Evolutionary conservation across 2,113 vertebrate genomes (phyloP), one percentile per base, ranked within the genome.

Genomic region (Phaethornis superciliosus): DNA sequence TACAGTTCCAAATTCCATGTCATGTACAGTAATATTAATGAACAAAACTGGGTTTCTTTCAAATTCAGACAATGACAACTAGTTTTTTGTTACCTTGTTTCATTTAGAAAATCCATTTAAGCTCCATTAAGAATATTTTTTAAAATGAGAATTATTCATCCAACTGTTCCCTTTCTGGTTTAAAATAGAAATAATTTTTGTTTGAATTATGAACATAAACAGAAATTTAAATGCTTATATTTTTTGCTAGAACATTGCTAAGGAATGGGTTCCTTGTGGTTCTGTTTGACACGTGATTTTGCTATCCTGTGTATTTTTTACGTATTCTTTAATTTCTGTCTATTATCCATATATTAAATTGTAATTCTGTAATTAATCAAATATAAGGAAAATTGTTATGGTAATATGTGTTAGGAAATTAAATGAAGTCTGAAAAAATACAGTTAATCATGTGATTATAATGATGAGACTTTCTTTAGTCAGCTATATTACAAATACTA

Each of bases 331-430:
- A 26, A 47, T 65, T 92, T 84, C 24, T 88, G 63, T 67, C 24
- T 47, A 3, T 63, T 67, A 13, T 71, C 26, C 8, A 7, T 62
- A 15, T 87, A 35, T 81, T 60, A 65, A 58, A 68, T 69, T 51
- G 8, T 65, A 56, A 42, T 49, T 77, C 10, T n/a, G 19, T 67
- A 90, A 56, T 65, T 85, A 78, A 44, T 44, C 18, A 56, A 81
- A 68, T 81, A 46, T 6, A 67, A 62, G 40, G 80, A 67, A 85
- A 65, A 51, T 30, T 16, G 70, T 96, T 78, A 18, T 51, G 63
- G 72, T 90, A 87, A 76, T 91, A 88, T 69, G 24, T 95, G 63
- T 64, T 92, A 19, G 81, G 77, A 70, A 84, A 35, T 88, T 93
- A 72, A 88, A 85, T 88, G 42, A 35, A 51, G 24, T 65, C 62